phyloP scores from a whole-genome alignment of 1,140 invertebrate genomes.

The Gryllus bimaculatus region DNA sequence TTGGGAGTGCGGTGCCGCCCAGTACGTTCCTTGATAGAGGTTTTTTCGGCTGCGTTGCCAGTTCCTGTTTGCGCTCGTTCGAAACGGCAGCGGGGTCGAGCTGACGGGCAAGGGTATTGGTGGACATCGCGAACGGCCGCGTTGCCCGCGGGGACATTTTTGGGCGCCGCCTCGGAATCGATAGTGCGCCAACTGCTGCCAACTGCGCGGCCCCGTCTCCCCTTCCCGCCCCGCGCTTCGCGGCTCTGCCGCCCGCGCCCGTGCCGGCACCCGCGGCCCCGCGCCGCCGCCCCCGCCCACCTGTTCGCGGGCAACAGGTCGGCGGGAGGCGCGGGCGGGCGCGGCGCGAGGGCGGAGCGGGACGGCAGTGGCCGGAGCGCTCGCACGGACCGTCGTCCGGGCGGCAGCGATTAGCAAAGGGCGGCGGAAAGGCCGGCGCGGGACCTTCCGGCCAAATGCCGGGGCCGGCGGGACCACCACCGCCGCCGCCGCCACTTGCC shows the following conservation, averaged over 20 bases:
- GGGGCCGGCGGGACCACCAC: background rate
- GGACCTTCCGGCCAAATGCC: background rate
- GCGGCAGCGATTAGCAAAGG: background rate
- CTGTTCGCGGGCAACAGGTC: constrained; percentile 2
- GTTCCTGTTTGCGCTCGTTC: no score
- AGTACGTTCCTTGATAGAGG: no score
- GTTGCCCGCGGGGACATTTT: background rate
- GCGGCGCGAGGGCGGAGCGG: no score
- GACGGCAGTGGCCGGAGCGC: no score
- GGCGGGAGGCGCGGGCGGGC: no score
- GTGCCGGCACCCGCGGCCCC: background rate
- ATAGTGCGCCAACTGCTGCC: background rate
- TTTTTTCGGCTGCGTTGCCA: no score
- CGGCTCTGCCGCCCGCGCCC: background rate
- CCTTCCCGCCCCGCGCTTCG: background rate
- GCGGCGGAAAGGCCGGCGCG: background rate
- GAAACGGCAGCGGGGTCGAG: no score
- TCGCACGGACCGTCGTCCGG: background rate
- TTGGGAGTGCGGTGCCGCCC: no score
- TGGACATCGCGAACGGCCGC: no score
- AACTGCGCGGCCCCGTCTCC: background rate
- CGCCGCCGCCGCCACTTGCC: no score
- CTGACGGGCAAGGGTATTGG: no score
- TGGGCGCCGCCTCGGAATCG: background rate
- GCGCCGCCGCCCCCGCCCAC: background rate